A percentile compares a stretch with the other conserved stretches of the same genome.
These are phyloP conservation scores for Calephelis nemesis DNA, from an alignment of 1,140 invertebrate species.

Conservation along the genomic window DNA sequence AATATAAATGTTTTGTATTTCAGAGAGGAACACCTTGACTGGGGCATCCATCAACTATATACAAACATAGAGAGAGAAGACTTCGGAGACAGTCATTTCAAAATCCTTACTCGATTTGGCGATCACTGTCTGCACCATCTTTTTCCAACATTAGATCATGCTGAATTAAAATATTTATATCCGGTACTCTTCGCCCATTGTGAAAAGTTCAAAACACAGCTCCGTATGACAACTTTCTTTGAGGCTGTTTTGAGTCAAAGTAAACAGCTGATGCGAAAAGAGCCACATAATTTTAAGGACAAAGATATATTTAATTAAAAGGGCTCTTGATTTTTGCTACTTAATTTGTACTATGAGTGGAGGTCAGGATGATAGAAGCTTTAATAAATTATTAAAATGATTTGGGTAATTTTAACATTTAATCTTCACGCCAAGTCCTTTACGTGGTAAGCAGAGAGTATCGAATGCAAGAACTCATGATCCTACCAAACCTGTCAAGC, in stretches of 20 bases:
- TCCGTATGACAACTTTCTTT: constrained; percentile 52
- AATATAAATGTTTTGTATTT: constrained; percentile 28
- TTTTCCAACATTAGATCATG: constrained; percentile 90
- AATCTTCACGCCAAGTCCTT: too few species aligned
- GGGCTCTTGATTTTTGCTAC: background rate
- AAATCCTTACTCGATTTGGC: constrained; percentile 86
- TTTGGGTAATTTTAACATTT: too few species aligned
- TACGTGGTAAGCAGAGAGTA: too few species aligned
- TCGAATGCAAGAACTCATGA: too few species aligned
- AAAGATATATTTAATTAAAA: constrained; percentile 21
- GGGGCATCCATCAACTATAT: constrained; percentile 89
- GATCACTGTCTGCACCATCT: constrained; percentile 90
- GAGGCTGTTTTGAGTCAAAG: constrained; percentile 52
- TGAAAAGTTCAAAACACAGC: constrained; percentile 55
- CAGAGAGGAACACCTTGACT: constrained; percentile 81
- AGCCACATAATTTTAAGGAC: constrained; percentile 51
- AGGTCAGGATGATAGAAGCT: background rate
- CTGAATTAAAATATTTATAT: constrained; percentile 78
- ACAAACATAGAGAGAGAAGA: constrained; percentile 86
- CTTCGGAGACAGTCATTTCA: constrained; percentile 72
- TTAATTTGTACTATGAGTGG: background rate
- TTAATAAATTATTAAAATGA: background rate
- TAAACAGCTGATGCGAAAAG: constrained; percentile 59
- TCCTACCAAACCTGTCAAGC: too few species aligned
- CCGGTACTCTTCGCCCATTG: constrained; percentile 62